phyloP scores from a whole-genome alignment of 2,888 invertebrate species.

The Autographa gamma region DNA sequence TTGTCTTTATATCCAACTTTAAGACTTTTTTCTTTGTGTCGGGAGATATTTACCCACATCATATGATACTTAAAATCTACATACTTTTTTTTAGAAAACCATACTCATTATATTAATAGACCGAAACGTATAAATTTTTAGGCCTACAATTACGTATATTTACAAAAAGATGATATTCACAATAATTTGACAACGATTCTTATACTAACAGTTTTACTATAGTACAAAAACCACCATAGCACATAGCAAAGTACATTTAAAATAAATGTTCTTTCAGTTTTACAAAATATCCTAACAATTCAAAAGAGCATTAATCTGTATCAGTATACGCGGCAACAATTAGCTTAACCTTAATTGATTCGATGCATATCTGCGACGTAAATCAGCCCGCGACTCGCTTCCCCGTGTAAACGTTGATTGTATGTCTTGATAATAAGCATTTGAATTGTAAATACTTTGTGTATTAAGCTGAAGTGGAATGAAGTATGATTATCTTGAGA shows the following conservation, averaged over 20 bases:
- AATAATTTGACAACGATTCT: too few relatives aligned
- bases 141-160: too few relatives aligned
- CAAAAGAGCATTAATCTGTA: conserved; percentile 38
- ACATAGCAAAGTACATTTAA: not conserved
- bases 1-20: too few relatives aligned
- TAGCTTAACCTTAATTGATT: conserved; percentile 67
- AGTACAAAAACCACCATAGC: not conserved
- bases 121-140: too few relatives aligned
- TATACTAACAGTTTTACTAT: not conserved
- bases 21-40: too few relatives aligned
- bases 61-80: too few relatives aligned
- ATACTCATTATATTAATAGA: too few relatives aligned
- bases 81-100: too few relatives aligned
- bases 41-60: too few relatives aligned
- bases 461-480: not conserved
- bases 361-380: conserved; percentile 66
- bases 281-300: conserved; percentile 15
- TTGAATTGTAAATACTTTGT: conserved; percentile 11
- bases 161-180: too few relatives aligned
- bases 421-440: conserved; percentile 33
- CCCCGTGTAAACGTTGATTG: conserved; percentile 37
- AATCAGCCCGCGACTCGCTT: conserved; percentile 57
- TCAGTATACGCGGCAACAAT: conserved; percentile 56
- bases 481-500: not conserved
- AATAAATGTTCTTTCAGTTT: not conserved